Evolutionary conservation across 2,113 vertebrate genomes (phyloP), one percentile per base, ranked within the genome.

Genomic region (Pterocles orientalis): DNA sequence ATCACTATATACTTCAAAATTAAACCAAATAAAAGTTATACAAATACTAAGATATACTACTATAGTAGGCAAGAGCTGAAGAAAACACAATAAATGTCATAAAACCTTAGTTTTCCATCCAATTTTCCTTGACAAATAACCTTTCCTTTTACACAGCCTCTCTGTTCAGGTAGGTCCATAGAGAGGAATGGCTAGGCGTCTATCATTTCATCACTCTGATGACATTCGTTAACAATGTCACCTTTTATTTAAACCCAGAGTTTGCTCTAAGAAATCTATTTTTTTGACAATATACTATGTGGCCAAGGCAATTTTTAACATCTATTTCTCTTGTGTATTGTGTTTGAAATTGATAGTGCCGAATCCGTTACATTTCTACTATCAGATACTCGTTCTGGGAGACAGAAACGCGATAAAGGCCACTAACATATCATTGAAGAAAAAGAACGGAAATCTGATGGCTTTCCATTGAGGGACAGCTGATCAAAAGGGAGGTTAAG

Each of bases 271-370:
- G 79, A 91, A 96, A 88, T 92, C 82, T 76, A 39, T 95, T 88
- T 95, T 39, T 96, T 96, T 94, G 29, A 91, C 77, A 86, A 88
- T 60, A 61, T 61, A 50, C 53, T 54, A 9, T 88, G 53, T 82
- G 80, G 92, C 41, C 11, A 10, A 91, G 86, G 61, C 86, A 82
- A 86, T 92, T 94, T 95, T 95, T 90, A 94, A 79, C 91, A 94
- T 86, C 95, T 93, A 34, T 95, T 93, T 72, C 86, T 95, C 88
- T 51, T 41, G 65, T 87, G 94, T 86, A 91, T 76, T 96, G 90
- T 94, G 90, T 85, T 94, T 79, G 83, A 91, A 97, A 95, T 94
- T 69, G 94, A 89, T 91, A 79, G 83, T 57, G 65, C 28, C 65
- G 83, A 92, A 95, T 69, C 76, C 57, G 77, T 84, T 95, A 79